A percentile compares a stretch with the other conserved stretches of the same genome.
Evolutionary conservation across 2,888 invertebrate genomes (phyloP).

Genomic region (Pollenia griseotomentosa): DNA sequence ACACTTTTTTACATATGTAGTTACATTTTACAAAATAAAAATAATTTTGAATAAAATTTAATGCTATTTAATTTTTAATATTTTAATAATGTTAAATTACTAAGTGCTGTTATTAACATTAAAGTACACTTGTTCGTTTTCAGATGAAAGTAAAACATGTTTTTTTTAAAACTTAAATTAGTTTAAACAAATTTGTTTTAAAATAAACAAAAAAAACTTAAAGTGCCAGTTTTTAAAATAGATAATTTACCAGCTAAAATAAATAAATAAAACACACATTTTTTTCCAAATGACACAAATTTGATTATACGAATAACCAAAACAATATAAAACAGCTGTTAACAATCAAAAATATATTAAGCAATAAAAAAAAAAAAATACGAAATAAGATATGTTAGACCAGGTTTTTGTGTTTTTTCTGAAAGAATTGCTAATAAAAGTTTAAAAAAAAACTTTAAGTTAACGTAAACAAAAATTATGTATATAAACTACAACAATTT

Average conservation of each 20-base stretch:
- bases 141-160: no score
- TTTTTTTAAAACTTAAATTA: not conserved
- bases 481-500: not conserved
- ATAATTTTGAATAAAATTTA: no score
- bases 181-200: constrained; percentile 15
- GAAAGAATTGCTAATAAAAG: not conserved
- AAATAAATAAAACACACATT: not conserved
- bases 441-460: not conserved
- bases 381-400: not conserved
- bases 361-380: constrained; percentile 1
- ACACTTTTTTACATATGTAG: no score
- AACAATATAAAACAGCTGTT: constrained; percentile 16
- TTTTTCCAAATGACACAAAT: constrained; percentile 26
- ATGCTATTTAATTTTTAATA: no score
- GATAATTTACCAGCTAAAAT: constrained; percentile 9
- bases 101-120: no score
- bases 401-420: not conserved
- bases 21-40: no score
- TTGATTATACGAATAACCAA: not conserved
- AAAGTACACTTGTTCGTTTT: no score
- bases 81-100: no score
- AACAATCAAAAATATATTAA: constrained; percentile 23
- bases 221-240: not conserved
- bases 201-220: not conserved
- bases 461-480: not conserved